A percentile compares a stretch with the other conserved stretches of the same genome.
Conservation (phyloP, 2,113 vertebrate genomes). For the Sebastes schlegelii region DNA sequence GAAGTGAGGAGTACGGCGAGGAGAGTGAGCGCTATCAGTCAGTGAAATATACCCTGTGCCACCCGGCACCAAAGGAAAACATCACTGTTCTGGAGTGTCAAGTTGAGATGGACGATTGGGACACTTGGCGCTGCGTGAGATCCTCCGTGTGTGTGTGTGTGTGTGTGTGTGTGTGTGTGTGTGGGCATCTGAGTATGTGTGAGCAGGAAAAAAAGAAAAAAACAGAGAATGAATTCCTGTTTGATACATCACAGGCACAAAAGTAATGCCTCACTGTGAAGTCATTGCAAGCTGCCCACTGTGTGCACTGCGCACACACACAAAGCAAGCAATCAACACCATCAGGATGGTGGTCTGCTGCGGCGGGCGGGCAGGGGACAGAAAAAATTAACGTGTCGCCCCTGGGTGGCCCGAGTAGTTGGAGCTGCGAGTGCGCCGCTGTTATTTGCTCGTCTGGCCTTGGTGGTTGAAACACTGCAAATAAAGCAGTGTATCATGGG, state of each 20-base stretch:
- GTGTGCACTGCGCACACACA: slow-evolving; percentile 15
- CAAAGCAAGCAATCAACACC: slow-evolving; percentile 35
- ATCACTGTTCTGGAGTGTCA: slow-evolving; percentile 76
- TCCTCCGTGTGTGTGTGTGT: slow-evolving; percentile 16
- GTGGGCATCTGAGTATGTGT: slow-evolving; percentile 17
- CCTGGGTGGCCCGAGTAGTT: not conserved
- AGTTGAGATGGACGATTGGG: slow-evolving; percentile 68
- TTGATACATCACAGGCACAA: slow-evolving; percentile 65
- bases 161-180: slow-evolving; percentile 22
- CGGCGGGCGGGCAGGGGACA: slow-evolving; percentile 45
- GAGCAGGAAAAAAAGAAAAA: not conserved
- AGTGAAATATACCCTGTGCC: slow-evolving; percentile 67
- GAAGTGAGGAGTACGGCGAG: slow-evolving; percentile 44
- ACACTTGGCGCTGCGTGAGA: slow-evolving; percentile 50
- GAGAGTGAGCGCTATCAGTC: slow-evolving; percentile 67
- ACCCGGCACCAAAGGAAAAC: slow-evolving; percentile 68
- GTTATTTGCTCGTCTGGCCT: slow-evolving; percentile 25
- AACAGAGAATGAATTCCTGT: slow-evolving; percentile 53
- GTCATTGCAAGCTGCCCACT: slow-evolving; percentile 52
- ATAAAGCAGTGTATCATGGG: slow-evolving; percentile 46
- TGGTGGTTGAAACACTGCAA: slow-evolving; percentile 28
- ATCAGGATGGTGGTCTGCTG: slow-evolving; percentile 23
- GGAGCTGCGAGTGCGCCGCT: not conserved
- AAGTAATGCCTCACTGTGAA: slow-evolving; percentile 62
- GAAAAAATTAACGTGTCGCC: slow-evolving; percentile 1